A percentile compares a stretch with the other conserved stretches of the same genome.
These are phyloP conservation scores for Parapsyche elsis DNA, from an alignment of 1,140 invertebrate genomes.

Conservation along the genomic window DNA sequence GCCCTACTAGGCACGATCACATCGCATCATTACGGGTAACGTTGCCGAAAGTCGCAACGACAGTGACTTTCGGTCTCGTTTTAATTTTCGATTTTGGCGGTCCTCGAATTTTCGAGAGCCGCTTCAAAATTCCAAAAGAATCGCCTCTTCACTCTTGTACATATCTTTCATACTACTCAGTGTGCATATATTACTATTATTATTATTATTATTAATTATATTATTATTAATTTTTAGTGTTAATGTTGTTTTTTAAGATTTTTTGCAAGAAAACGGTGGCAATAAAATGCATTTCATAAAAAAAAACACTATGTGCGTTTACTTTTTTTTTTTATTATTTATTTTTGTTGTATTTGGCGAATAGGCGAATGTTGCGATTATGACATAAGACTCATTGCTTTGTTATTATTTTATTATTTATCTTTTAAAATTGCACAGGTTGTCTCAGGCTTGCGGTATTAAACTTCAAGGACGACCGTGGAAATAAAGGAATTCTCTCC, in stretches of 20 bases:
- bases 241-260: constrained; percentile 55
- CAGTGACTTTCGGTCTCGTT: constrained; percentile 39
- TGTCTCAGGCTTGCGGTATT: background rate
- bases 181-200: constrained; percentile 57
- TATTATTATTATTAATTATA: constrained; percentile 49
- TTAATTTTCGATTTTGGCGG: constrained; percentile 43
- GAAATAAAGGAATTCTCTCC: no score
- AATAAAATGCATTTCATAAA: constrained; percentile 57
- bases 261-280: constrained; percentile 57
- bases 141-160: constrained; percentile 55
- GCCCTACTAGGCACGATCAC: constrained; percentile 45
- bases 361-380: constrained; percentile 48
- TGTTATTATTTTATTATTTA: background rate
- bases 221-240: constrained; percentile 43
- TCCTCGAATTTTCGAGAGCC: constrained; percentile 39
- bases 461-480: background rate
- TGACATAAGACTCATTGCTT: background rate
- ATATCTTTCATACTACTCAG: constrained; percentile 55
- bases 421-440: background rate
- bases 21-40: constrained; percentile 47
- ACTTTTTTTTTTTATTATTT: constrained; percentile 46
- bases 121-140: constrained; percentile 48
- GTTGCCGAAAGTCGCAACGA: constrained; percentile 24
- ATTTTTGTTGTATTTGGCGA: constrained; percentile 46
- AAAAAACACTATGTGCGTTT: constrained; percentile 44